Evolutionary conservation across 64 coral and sea anemone genomes (phyloP).

Genomic region (Montipora foliosa): DNA sequence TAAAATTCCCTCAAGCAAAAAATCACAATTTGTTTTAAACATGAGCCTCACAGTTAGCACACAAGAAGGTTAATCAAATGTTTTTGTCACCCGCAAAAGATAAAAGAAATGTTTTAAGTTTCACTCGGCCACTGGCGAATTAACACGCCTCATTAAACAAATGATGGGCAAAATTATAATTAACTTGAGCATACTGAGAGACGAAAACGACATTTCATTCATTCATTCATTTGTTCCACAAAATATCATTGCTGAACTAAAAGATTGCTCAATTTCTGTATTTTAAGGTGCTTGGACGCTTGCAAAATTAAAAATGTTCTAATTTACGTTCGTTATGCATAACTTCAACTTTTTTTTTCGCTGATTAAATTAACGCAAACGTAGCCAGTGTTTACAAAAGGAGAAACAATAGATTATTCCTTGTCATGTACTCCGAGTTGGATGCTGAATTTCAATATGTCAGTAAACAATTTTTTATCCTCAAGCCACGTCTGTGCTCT

Average conservation of each 20-base stretch:
- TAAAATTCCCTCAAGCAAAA: not conserved
- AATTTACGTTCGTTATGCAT: not conserved
- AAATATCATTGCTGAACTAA: not conserved
- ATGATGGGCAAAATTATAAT: not conserved
- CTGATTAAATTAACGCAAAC: not conserved
- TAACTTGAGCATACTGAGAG: not conserved
- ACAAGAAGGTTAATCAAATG: slow-evolving; percentile 2
- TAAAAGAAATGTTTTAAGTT: not conserved
- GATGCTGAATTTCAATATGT: slow-evolving; percentile 1
- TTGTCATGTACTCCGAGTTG: not conserved
- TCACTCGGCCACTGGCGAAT: not conserved
- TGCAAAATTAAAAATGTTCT: not conserved
- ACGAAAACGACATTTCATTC: slow-evolving; percentile 14
- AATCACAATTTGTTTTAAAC: not conserved
- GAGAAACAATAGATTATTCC: not conserved
- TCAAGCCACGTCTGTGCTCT: not conserved
- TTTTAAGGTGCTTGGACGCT: not conserved
- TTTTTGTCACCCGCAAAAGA: not conserved
- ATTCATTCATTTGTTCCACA: slow-evolving; percentile 47
- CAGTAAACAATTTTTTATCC: not conserved
- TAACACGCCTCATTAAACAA: slow-evolving; percentile 34
- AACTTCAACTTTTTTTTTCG: not conserved
- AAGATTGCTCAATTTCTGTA: not conserved
- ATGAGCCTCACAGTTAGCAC: not conserved
- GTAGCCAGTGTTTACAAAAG: not conserved